Conservation (phyloP, 2,113 vertebrate genomes). For the Procavia capensis region DNA sequence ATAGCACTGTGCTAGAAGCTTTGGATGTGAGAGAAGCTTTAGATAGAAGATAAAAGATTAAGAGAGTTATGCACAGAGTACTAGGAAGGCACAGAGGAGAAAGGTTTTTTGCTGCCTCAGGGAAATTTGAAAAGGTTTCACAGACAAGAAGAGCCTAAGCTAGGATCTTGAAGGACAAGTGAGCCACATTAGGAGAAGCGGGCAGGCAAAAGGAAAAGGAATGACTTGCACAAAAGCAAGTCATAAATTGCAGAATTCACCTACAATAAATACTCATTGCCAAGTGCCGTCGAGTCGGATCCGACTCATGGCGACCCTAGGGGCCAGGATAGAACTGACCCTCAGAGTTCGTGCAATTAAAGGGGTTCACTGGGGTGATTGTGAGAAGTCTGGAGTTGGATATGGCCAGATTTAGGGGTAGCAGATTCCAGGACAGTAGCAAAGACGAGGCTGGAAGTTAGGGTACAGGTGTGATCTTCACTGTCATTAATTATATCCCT, state of each 20-base stretch:
- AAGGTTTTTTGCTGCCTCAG: neutral
- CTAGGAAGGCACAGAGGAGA: neutral
- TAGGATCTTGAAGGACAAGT: slow-evolving; percentile 1
- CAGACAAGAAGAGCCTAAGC: neutral
- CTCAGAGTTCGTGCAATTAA: too few species aligned
- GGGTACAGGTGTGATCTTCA: neutral
- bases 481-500: neutral
- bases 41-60: neutral
- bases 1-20: neutral
- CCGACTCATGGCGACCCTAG: too few species aligned
- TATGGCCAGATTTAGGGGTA: neutral
- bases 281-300: too few species aligned
- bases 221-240: neutral
- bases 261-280: too few species aligned
- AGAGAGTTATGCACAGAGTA: neutral
- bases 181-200: neutral
- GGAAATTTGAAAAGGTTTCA: neutral
- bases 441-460: neutral
- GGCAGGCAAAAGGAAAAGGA: neutral
- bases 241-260: too few species aligned
- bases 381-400: neutral
- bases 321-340: too few species aligned
- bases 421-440: neutral
- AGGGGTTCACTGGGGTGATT: neutral
- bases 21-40: neutral